phyloP scores from a whole-genome alignment of 2,888 invertebrate species.

The Iselma pallidipennis region DNA sequence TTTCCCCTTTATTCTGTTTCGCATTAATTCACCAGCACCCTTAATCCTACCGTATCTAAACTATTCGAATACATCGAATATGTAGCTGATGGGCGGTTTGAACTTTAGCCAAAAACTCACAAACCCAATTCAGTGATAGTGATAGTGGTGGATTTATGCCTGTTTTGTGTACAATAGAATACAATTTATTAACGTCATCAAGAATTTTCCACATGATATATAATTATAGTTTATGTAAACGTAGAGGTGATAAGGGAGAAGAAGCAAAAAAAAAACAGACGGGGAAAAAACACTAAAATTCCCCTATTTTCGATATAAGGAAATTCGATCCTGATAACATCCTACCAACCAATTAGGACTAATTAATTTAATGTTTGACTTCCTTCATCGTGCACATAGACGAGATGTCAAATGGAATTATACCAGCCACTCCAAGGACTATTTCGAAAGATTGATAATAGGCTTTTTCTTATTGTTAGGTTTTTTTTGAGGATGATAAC shows the following conservation, averaged over 20 bases:
- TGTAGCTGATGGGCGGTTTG: too few relatives aligned
- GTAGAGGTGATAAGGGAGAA: too few relatives aligned
- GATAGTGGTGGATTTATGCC: too few relatives aligned
- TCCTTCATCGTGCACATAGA: not conserved
- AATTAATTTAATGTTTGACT: constrained; percentile 4
- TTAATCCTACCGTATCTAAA: too few relatives aligned
- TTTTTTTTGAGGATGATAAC: too few relatives aligned
- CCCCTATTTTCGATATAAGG: not conserved
- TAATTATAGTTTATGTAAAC: too few relatives aligned
- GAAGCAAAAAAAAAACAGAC: not conserved
- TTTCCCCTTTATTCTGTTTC: too few relatives aligned
- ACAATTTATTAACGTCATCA: not conserved
- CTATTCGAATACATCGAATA: too few relatives aligned
- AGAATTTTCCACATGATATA: not conserved
- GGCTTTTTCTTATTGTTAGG: too few relatives aligned
- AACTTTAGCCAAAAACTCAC: not conserved
- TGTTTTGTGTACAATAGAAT: too few relatives aligned
- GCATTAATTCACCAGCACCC: too few relatives aligned
- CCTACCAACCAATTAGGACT: not conserved
- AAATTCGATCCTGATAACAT: constrained; percentile 1
- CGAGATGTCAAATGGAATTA: not conserved
- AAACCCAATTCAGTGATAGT: not conserved
- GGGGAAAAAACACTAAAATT: not conserved
- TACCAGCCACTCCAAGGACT: not conserved
- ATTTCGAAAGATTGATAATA: too few relatives aligned